Conservation (phyloP, 2,888 invertebrate genomes). For the Ectemnius continuus region DNA sequence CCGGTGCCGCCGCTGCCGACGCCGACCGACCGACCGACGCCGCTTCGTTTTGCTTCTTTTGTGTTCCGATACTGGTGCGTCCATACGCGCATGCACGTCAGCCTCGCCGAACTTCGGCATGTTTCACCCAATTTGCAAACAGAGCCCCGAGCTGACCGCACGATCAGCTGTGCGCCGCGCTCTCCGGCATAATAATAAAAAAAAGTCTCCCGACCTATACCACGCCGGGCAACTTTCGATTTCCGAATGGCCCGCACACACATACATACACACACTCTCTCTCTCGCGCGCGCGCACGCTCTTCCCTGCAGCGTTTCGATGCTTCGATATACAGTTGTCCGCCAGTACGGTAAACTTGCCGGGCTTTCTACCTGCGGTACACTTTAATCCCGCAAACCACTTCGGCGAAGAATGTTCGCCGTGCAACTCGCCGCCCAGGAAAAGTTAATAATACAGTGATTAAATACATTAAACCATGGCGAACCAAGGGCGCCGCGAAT, state of each 20-base stretch:
- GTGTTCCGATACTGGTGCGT: constrained; percentile 12
- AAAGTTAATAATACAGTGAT: neutral
- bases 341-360: no score
- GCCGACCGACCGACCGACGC: neutral
- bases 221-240: neutral
- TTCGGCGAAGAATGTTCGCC: no score
- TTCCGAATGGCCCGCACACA: neutral
- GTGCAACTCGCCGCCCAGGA: neutral
- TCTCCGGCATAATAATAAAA: constrained; percentile 43
- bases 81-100: constrained; percentile 30
- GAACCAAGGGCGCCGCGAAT: no score
- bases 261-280: no score
- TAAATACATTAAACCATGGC: no score
- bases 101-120: constrained; percentile 16
- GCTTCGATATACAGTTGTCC: no score
- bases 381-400: no score
- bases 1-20: no score
- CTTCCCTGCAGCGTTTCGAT: no score
- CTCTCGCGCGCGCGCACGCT: no score
- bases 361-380: no score
- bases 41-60: constrained; percentile 13
- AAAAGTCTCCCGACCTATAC: constrained; percentile 18
- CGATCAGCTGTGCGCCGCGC: constrained; percentile 14
- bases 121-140: constrained; percentile 46
- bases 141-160: constrained; percentile 19